Conservation (phyloP, 2,888 invertebrate species). For the Allophyes oxyacanthae region DNA sequence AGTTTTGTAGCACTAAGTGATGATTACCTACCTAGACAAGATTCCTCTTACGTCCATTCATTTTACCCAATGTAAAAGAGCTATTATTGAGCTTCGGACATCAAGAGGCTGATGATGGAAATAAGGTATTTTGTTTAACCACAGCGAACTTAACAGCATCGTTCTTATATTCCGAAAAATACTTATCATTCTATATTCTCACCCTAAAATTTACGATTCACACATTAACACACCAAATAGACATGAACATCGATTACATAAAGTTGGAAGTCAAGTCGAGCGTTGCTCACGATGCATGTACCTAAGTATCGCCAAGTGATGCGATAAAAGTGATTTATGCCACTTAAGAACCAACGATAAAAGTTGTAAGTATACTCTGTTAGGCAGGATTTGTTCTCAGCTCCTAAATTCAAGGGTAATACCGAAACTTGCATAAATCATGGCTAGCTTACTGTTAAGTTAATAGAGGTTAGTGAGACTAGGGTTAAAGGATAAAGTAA, state of each 20-base stretch:
- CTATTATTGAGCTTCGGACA: too few relatives aligned
- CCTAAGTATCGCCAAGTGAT: conserved; percentile 46
- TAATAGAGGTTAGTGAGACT: conserved; percentile 43
- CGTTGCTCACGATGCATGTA: conserved; percentile 38
- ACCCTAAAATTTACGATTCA: too few relatives aligned
- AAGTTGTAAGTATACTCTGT: conserved; percentile 47
- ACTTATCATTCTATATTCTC: too few relatives aligned
- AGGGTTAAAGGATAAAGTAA: conserved; percentile 13
- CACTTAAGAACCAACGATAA: conserved; percentile 47
- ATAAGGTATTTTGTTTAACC: too few relatives aligned
- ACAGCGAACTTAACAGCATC: too few relatives aligned
- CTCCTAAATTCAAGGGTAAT: conserved; percentile 60
- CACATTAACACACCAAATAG: conserved; percentile 19
- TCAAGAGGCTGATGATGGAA: too few relatives aligned
- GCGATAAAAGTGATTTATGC: conserved; percentile 70
- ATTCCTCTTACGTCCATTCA: too few relatives aligned
- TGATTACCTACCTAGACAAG: too few relatives aligned
- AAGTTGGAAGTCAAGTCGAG: conserved; percentile 34
- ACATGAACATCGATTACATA: conserved; percentile 30
- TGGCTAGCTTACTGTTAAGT: conserved; percentile 28
- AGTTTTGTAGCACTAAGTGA: too few relatives aligned
- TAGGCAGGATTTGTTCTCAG: conserved; percentile 37
- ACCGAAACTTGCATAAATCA: conserved; percentile 52
- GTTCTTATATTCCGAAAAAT: background rate
- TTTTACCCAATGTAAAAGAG: too few relatives aligned